Base-by-base conservation (phyloP, 2,113 vertebrate species). In the Irena cyanogastra region DNA sequence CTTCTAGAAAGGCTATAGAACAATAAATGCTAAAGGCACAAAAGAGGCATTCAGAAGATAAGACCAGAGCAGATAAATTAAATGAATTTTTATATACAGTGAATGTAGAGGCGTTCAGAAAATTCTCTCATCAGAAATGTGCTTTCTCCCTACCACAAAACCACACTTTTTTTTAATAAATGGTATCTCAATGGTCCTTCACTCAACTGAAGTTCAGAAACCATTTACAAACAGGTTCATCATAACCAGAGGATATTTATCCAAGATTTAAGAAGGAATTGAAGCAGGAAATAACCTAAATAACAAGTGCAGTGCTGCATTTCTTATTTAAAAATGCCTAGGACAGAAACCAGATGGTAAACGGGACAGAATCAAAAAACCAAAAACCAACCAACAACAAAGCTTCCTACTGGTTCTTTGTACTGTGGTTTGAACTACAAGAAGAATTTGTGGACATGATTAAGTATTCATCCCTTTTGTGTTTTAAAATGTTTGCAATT, bases 401-500 rank as follows among this genome's bases (percentile, higher is more conserved):
- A 13, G 1, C 1, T 3, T 13, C 3, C 10, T 3, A 6, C 27
- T 11, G 5, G 6, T 69, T n/a, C 10, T 78, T 70, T 81, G 33
- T 56, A 33, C 16, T 35, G 7, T 57, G 27, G 20, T 63, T 53
- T 83, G 33, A 89, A 21, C 16, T n/a, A 10, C 10, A 75, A 45
- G 18, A 64, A 76, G 4, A 26, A 13, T 68, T 75, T 59, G 31
- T 28, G 31, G 16, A 12, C 3, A 4, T 72, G 18, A n/a, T 35
- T 15, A 57, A 88, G 3, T 4, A 66, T 45, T 66, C 16, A 5
- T 47, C 15, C 45, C 4, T 35, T 79, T 41, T 44, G 30, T 31
- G 5, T 52, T 83, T 56, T 60, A 44, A 39, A 88, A 54, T 1
- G 1, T 31, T 80, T 80, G 9, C 31, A 49, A 27, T 66, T 42